Evolutionary conservation across 2,113 vertebrate species (phyloP), one percentile per base, ranked within the genome.

Genomic region (Zapus hudsonius): DNA sequence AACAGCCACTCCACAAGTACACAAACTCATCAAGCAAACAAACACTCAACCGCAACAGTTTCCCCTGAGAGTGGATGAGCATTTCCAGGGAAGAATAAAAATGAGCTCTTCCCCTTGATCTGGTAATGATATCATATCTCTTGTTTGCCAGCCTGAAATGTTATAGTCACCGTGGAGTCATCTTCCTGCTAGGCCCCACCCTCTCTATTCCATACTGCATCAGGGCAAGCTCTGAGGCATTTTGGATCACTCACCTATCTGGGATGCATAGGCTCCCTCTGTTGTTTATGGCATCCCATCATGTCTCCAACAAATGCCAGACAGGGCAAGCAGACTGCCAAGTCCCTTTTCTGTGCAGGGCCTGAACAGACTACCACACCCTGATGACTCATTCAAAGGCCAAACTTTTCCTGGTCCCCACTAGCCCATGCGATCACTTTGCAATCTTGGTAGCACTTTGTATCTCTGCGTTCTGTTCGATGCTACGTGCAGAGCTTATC

Each of bases 71-170:
- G 12, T 75, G 25, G 59, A 86, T 19, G 61, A 81, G 55, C 89
- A 87, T 91, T 94, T 78, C 80, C 42, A 87, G 69, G 76, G 40
- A 94, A 94, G 55, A 86, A 92, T 40, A 84, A 92, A 97, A 92
- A 47, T 42, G 76, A 93, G 80, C 23, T 67, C 20, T 93, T 81
- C 42, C 33, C 57, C 36, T 29, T 52, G 70, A 88, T 93, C 42
- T 89, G 40, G 83, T 79, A 75, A 92, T 38, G 25, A 76, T 40
- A 93, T 33, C 72, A 69, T 66, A 84, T 16, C 87, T 73, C n/a
- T 64, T 76, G 95, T 70, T 94, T 92, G 20, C 61, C 66, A 91
- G 55, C 73, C 73, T 89, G 27, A 47, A 91, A 44, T 69, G 20
- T 90, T 85, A 79, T 7, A 76, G 55, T 90, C 33, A 79, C 72